Evolutionary conservation across 2,113 vertebrate species (phyloP), one percentile per base, ranked within the genome.

Genomic region (Antennarius striatus): DNA sequence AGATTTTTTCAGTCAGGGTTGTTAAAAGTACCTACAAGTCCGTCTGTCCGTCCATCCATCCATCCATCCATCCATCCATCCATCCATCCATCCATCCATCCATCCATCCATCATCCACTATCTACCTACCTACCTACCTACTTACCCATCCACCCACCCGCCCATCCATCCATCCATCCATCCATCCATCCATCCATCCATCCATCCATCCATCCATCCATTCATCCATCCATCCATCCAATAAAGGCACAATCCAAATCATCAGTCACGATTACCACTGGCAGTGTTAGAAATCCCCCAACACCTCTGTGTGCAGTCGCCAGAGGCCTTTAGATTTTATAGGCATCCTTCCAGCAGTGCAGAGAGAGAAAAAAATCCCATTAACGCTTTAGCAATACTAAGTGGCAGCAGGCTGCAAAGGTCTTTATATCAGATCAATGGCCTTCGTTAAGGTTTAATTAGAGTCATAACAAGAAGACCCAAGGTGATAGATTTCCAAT

Each of bases 401-500:
- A 79, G 70, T 73, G 78, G 61, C 86, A 79, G 57, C 55, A 55
- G 57, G 73, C 64, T 54, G 58, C 69, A 59, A 15, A 73, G 63
- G 54, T 58, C 68, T 64, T 81, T 62, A 82, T 57, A 71, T 79
- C 66, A 54, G 50, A 87, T 91, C 81, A 83, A 86, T 87, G 56
- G 58, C 72, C 75, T 85, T 89, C 52, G 39, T 90, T 87, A 86
- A 77, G 72, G 69, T 91, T 90, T 89, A 89, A 91, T 91, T 88
- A 86, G 72, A 88, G 86, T 74, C 83, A 89, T 86, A 87, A 91
- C 75, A 80, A 85, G 84, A 79, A 69, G 78, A 57, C 50, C 65
- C 52, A 62, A 65, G 58, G 64, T 83, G 80, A 89, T 82, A 46
- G 77, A 88, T 90, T 90, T 87, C 79, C 85, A 79, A 84, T 91